A percentile compares a stretch with the other conserved stretches of the same genome.
phyloP scores from a whole-genome alignment of 1,140 invertebrate genomes.

The Sogatella furcifera region DNA sequence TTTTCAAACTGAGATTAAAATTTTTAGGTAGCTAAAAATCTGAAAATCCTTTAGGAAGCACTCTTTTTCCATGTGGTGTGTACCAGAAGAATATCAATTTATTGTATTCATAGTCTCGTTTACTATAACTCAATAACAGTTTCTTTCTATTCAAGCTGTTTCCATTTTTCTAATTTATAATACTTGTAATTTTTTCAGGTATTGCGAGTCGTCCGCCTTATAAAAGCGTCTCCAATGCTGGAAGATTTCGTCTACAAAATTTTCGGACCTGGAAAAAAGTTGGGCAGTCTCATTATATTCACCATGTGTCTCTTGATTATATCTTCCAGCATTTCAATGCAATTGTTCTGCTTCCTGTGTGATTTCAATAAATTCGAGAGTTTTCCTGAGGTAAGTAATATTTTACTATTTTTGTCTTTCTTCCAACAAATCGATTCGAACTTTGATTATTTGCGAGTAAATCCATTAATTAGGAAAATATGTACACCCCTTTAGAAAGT shows the following conservation, averaged over 20 bases:
- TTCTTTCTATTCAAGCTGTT: neutral
- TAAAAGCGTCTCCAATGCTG: slow-evolving; percentile 96
- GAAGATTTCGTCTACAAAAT: slow-evolving; percentile 99
- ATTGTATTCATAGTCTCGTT: no score
- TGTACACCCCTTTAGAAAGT: no score
- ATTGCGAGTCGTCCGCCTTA: slow-evolving; percentile 84
- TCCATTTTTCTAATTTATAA: neutral
- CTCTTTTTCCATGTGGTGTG: no score
- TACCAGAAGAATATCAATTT: no score
- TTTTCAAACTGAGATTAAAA: no score
- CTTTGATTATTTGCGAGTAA: no score
- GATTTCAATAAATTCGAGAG: slow-evolving; percentile 97
- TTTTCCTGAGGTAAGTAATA: slow-evolving; percentile 80
- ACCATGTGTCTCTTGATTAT: slow-evolving; percentile 98
- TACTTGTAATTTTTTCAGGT: slow-evolving; percentile 48
- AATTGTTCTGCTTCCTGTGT: slow-evolving; percentile 90
- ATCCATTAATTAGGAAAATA: no score
- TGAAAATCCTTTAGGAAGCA: no score
- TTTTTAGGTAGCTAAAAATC: no score
- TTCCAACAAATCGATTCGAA: neutral
- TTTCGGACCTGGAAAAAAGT: slow-evolving; percentile 97
- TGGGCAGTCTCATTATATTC: slow-evolving; percentile 96
- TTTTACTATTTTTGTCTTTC: neutral
- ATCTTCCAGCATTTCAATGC: slow-evolving; percentile 97
- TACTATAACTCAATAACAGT: no score